Conservation (phyloP, 2,797 vertebrate genomes). For the Hemitrygon akajei region DNA sequence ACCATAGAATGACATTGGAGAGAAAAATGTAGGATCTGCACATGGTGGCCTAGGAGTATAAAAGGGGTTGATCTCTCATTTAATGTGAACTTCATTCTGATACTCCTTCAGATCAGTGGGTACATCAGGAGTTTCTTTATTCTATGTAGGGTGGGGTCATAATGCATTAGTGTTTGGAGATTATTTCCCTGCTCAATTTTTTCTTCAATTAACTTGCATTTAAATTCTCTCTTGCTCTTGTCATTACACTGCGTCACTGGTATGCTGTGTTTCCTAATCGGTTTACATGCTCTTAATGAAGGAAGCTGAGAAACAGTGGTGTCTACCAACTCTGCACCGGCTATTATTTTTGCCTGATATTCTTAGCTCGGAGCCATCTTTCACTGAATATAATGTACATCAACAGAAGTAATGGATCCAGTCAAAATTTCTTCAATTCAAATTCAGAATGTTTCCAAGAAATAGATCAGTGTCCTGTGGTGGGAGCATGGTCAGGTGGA, state of each 20-base stretch:
- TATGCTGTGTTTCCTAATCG: neutral
- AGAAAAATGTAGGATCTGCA: neutral
- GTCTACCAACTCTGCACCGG: neutral
- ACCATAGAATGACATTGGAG: too few species aligned
- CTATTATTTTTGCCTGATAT: neutral
- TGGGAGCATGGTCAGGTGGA: too few species aligned
- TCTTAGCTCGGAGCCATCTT: neutral
- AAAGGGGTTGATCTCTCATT: neutral
- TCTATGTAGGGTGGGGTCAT: neutral
- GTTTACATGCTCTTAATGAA: slow-evolving; percentile 28
- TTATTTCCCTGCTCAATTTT: neutral
- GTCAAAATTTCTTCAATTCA: slow-evolving; percentile 10
- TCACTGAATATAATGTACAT: neutral
- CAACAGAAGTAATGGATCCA: neutral
- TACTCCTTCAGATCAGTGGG: neutral
- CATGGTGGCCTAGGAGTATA: neutral
- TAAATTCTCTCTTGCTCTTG: neutral
- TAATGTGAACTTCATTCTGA: neutral
- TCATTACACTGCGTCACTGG: neutral
- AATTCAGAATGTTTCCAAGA: neutral
- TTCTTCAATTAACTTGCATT: neutral
- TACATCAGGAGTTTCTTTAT: too few species aligned
- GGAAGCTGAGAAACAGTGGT: neutral
- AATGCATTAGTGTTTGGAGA: neutral
- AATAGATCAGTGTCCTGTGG: neutral